Conservation (phyloP, 2,888 invertebrate genomes). For the Andrena flavipes region DNA sequence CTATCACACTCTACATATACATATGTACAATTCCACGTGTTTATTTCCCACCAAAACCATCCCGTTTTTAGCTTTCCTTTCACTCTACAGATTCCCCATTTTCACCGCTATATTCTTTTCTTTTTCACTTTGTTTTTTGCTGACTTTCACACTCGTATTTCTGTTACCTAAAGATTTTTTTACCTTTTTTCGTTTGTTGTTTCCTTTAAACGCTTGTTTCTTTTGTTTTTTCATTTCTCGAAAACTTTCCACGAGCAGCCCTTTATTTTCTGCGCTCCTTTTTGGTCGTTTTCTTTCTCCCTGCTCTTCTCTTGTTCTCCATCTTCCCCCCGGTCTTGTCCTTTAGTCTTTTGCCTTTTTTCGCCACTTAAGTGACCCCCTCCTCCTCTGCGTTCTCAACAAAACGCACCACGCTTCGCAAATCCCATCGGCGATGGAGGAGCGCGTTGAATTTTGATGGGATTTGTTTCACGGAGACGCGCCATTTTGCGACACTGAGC, state of each 20-base stretch:
- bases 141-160: no score
- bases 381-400: background rate
- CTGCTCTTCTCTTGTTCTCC: background rate
- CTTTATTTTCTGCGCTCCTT: background rate
- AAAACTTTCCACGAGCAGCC: background rate
- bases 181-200: no score
- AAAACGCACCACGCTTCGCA: conserved; percentile 37
- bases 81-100: background rate
- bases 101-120: background rate
- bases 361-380: conserved; percentile 7
- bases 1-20: background rate
- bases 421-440: conserved; percentile 52
- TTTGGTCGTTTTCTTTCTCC: background rate
- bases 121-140: no score
- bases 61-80: background rate
- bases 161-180: no score
- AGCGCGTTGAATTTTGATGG: conserved; percentile 63
- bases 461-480: conserved; percentile 34
- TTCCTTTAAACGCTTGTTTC: no score
- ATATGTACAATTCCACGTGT: background rate
- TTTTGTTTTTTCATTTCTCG: no score
- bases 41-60: background rate
- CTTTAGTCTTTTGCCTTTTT: background rate
- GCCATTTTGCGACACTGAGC: conserved; percentile 39
- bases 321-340: conserved; percentile 10